Evolutionary conservation across 2,113 vertebrate genomes (phyloP).

Genomic region (Planiliza haematocheilus): DNA sequence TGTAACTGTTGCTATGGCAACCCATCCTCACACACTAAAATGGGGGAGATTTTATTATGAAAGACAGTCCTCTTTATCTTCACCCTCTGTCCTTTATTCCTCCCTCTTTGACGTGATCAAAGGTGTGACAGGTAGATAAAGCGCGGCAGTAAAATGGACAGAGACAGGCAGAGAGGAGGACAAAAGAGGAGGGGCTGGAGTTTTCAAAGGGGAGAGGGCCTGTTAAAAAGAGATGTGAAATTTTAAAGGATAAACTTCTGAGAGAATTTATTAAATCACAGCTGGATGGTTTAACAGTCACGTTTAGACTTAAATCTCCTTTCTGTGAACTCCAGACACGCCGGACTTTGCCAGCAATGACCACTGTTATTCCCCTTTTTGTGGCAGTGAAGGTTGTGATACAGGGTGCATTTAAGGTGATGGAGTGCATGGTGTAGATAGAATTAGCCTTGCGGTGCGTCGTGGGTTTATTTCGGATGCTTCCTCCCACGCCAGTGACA

Average conservation of each 20-base stretch:
- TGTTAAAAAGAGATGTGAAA: slow-evolving; percentile 12
- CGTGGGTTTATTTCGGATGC: slow-evolving; percentile 46
- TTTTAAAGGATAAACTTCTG: slow-evolving; percentile 36
- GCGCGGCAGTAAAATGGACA: slow-evolving; percentile 23
- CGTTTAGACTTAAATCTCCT: slow-evolving; percentile 19
- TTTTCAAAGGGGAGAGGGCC: background rate
- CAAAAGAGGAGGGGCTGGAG: background rate
- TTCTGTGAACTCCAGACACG: slow-evolving; percentile 35
- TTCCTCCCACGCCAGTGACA: slow-evolving; percentile 55
- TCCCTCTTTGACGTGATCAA: slow-evolving; percentile 50
- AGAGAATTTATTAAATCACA: slow-evolving; percentile 40
- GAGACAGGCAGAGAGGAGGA: background rate
- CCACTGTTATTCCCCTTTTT: background rate
- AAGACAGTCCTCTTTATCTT: slow-evolving; percentile 56
- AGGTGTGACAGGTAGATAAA: slow-evolving; percentile 64
- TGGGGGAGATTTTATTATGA: slow-evolving; percentile 51
- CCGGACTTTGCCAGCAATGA: slow-evolving; percentile 32
- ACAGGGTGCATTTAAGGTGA: slow-evolving; percentile 35
- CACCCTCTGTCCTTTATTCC: slow-evolving; percentile 41
- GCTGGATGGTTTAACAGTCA: slow-evolving; percentile 29
- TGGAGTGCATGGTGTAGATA: slow-evolving; percentile 24
- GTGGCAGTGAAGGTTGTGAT: slow-evolving; percentile 2
- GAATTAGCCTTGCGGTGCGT: slow-evolving; percentile 39
- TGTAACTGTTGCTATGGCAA: slow-evolving; percentile 83
- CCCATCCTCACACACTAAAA: slow-evolving; percentile 45